These are phyloP conservation scores for Ochropleura plecta DNA, from an alignment of 2,888 invertebrate genomes.

Conservation along the genomic window DNA sequence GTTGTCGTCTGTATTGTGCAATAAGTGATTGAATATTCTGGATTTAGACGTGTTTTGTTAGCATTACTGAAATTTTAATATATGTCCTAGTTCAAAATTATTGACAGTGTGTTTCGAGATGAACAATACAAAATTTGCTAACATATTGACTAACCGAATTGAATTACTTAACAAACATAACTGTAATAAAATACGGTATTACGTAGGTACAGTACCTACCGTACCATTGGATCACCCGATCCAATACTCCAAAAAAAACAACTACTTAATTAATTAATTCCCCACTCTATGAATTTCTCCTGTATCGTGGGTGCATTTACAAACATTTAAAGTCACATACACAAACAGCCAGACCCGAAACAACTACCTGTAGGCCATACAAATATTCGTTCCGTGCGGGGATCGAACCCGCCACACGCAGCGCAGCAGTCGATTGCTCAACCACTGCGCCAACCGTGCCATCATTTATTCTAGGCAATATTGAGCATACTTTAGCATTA, in stretches of 20 bases:
- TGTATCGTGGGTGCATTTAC: too few relatives aligned
- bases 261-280: background rate
- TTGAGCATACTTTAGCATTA: slow-evolving; percentile 7
- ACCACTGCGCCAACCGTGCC: too few relatives aligned
- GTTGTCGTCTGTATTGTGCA: background rate
- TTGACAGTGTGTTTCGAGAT: background rate
- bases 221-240: too few relatives aligned
- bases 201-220: background rate
- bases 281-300: too few relatives aligned
- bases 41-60: background rate
- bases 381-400: too few relatives aligned
- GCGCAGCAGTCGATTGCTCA: too few relatives aligned
- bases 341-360: too few relatives aligned
- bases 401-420: too few relatives aligned
- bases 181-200: background rate
- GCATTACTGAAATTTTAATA: background rate
- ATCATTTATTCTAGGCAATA: background rate
- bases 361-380: too few relatives aligned
- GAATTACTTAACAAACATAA: background rate
- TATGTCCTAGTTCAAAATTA: background rate
- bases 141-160: background rate
- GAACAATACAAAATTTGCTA: background rate
- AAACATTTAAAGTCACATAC: too few relatives aligned
- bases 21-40: background rate
- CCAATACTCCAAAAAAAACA: too few relatives aligned